Percentiles rank a stretch among this genome's conserved stretches.
These are phyloP conservation scores for Drosophila niveifrons DNA, from an alignment of 2,888 invertebrate species.

Conservation along the genomic window DNA sequence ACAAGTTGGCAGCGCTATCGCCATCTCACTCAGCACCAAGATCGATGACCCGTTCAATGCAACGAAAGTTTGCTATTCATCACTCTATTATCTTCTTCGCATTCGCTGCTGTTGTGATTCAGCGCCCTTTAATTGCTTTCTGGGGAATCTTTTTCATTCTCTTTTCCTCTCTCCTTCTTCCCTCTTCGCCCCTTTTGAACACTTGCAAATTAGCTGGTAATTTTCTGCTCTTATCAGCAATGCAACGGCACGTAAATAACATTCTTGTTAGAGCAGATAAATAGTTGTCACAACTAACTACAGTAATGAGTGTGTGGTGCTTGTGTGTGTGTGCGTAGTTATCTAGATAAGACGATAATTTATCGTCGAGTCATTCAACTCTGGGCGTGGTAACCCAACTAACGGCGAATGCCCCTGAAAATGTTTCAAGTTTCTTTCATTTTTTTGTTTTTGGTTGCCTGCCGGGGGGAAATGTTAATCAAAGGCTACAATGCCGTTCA, in stretches of 20 bases:
- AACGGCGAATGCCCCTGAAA: slow-evolving; percentile 8
- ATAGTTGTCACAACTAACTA: slow-evolving; percentile 3
- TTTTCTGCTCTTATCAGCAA: slow-evolving; percentile 6
- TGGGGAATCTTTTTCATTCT: slow-evolving; percentile 8
- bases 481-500: slow-evolving; percentile 13
- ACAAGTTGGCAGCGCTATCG: not conserved
- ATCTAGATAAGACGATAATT: slow-evolving; percentile 31
- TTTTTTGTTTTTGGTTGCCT: not conserved
- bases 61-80: slow-evolving; percentile 4
- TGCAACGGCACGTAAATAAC: not conserved
- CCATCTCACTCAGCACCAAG: not conserved
- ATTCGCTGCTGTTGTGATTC: slow-evolving; percentile 21
- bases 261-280: slow-evolving; percentile 3
- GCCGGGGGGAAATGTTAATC: slow-evolving; percentile 26
- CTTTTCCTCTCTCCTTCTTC: no score
- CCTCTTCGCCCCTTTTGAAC: not conserved
- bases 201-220: slow-evolving; percentile 15
- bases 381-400: slow-evolving; percentile 5
- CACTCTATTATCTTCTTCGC: slow-evolving; percentile 13
- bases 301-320: not conserved
- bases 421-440: not conserved
- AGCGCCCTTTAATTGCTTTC: slow-evolving; percentile 6
- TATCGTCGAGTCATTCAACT: slow-evolving; percentile 24
- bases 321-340: not conserved
- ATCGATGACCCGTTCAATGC: slow-evolving; percentile 1